Evolutionary conservation across 2,888 invertebrate species (phyloP).

Genomic region (Eupithecia vulgata): DNA sequence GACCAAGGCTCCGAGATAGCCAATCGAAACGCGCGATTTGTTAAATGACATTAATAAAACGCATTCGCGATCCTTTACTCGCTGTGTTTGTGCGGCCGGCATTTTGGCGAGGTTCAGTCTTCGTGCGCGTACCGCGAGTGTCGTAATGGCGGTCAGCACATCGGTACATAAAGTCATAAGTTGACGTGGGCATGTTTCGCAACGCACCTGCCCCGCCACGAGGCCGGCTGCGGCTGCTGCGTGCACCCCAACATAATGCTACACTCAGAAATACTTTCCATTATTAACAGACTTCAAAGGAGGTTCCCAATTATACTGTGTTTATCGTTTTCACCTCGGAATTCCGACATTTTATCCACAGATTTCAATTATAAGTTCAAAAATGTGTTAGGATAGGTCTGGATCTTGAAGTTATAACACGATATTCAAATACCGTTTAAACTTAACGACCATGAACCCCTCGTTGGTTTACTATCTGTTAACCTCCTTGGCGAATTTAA

Average conservation of each 20-base stretch:
- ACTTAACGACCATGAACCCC: conserved; percentile 51
- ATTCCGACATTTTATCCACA: neutral
- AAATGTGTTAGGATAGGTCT: neutral
- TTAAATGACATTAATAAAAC: conserved; percentile 48
- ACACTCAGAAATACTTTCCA: conserved; percentile 42
- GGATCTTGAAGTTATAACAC: conserved; percentile 5
- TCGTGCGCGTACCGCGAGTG: conserved; percentile 61
- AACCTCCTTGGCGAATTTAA: conserved; percentile 39
- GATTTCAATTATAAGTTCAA: neutral
- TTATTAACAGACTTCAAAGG: conserved; percentile 21
- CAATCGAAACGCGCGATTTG: conserved; percentile 48
- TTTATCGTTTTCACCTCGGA: neutral
- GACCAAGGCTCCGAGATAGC: conserved; percentile 46
- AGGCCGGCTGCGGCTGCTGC: conserved; percentile 44
- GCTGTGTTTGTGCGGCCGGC: conserved; percentile 55
- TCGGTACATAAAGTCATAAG: conserved; percentile 69
- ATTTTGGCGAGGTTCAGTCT: conserved; percentile 52
- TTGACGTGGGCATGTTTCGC: conserved; percentile 66
- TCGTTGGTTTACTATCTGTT: conserved; percentile 47
- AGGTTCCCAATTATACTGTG: neutral
- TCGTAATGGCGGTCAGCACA: conserved; percentile 69
- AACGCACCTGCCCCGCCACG: conserved; percentile 64
- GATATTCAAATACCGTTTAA: conserved; percentile 39
- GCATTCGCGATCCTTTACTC: conserved; percentile 46
- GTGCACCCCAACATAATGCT: conserved; percentile 37